A percentile compares a stretch with the other conserved stretches of the same genome.
These are phyloP conservation scores for Cricetomys ansorgei DNA, from an alignment of 2,113 vertebrate genomes.

Conservation along the genomic window DNA sequence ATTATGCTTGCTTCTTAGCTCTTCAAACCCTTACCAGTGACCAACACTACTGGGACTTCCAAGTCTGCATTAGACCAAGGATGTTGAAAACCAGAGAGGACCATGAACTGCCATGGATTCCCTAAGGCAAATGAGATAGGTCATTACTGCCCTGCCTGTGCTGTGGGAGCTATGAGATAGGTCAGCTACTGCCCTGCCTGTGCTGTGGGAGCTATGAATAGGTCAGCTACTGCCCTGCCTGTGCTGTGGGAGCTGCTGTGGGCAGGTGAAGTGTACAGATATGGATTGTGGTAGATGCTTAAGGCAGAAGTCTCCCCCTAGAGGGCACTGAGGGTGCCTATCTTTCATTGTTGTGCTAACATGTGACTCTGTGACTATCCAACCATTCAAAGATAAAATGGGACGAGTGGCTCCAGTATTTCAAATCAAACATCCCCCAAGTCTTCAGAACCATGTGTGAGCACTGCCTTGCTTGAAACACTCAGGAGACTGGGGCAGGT, in stretches of 20 bases:
- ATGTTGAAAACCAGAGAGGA: background rate
- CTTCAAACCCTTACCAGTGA: background rate
- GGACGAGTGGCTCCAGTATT: background rate
- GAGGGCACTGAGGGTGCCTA: background rate
- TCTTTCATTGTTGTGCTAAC: background rate
- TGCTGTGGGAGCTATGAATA: background rate
- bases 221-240: background rate
- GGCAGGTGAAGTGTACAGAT: too few species aligned
- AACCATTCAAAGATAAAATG: background rate
- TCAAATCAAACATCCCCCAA: background rate
- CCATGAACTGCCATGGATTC: background rate
- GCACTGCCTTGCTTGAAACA: background rate
- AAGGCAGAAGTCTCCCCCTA: background rate
- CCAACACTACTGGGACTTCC: background rate
- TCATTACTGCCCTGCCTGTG: background rate
- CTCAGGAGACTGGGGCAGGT: background rate
- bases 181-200: background rate
- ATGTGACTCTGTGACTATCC: background rate
- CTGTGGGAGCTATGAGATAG: background rate
- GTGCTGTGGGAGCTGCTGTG: background rate
- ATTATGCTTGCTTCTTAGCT: background rate
- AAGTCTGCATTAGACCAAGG: background rate
- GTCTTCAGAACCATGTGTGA: background rate
- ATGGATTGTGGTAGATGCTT: background rate
- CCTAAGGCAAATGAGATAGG: background rate